These are phyloP conservation scores for Nesidiocoris tenuis DNA, from an alignment of 2,888 invertebrate species.

Conservation along the genomic window DNA sequence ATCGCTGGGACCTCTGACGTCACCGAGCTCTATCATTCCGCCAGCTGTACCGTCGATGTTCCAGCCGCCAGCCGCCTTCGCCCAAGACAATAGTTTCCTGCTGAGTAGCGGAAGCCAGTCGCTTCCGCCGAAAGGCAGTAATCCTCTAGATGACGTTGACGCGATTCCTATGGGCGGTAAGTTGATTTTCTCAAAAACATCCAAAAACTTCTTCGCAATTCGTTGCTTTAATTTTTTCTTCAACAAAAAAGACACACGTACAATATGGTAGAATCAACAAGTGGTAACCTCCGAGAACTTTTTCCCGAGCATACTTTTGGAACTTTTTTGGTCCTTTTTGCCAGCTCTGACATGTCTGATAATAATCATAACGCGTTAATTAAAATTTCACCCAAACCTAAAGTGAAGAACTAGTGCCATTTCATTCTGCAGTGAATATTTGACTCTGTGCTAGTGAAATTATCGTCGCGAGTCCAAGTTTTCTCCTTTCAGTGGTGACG, in stretches of 20 bases:
- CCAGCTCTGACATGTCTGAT: too few relatives aligned
- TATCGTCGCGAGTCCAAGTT: conserved; percentile 34
- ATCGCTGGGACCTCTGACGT: conserved; percentile 1
- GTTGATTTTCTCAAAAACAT: background rate
- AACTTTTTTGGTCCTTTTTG: too few relatives aligned
- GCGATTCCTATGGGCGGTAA: conserved; percentile 36
- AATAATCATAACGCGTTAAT: too few relatives aligned
- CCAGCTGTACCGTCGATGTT: conserved; percentile 17
- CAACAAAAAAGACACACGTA: too few relatives aligned
- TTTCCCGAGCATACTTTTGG: too few relatives aligned
- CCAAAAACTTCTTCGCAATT: background rate
- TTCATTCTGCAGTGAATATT: too few relatives aligned
- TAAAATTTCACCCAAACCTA: too few relatives aligned
- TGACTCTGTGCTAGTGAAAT: conserved; percentile 19
- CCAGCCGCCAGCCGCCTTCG: conserved; percentile 20
- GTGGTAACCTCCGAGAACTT: too few relatives aligned
- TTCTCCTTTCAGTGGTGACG: conserved; percentile 33
- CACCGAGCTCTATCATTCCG: background rate
- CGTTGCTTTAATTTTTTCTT: background rate
- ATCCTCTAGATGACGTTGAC: conserved; percentile 30
- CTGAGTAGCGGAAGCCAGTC: conserved; percentile 28
- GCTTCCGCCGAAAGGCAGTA: conserved; percentile 10
- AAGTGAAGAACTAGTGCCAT: too few relatives aligned
- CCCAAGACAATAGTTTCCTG: background rate
- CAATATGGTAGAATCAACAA: too few relatives aligned